Percentiles rank a stretch among this genome's conserved stretches.
Evolutionary conservation across 2,888 invertebrate species (phyloP).

Genomic region (Byasa hedistus): DNA sequence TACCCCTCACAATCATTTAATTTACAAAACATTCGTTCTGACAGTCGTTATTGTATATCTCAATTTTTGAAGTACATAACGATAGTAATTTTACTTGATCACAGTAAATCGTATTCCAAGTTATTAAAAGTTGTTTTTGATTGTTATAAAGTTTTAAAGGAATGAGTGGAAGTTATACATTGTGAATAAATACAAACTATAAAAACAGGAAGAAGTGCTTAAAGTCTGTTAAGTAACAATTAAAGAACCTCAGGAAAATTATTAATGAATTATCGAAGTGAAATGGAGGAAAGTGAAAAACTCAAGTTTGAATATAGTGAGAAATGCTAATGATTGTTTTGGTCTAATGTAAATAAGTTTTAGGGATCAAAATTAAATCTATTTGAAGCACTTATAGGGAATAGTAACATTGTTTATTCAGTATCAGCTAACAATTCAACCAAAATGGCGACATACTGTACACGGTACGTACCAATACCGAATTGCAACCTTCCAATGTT

Average conservation of each 20-base stretch:
- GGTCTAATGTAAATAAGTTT: too few species aligned
- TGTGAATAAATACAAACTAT: background rate
- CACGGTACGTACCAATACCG: constrained; percentile 34
- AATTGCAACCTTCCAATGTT: constrained; percentile 33
- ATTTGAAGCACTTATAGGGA: too few species aligned
- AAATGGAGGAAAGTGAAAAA: too few species aligned
- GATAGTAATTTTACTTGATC: constrained; percentile 36
- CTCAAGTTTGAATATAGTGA: too few species aligned
- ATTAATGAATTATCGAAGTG: background rate
- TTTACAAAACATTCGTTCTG: too few species aligned
- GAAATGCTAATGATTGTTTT: too few species aligned
- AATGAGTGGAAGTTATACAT: background rate
- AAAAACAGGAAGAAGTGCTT: background rate
- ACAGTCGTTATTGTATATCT: too few species aligned
- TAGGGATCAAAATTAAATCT: too few species aligned
- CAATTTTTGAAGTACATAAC: constrained; percentile 19
- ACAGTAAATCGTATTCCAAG: background rate
- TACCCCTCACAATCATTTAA: too few species aligned
- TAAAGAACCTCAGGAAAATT: background rate
- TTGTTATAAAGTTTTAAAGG: background rate
- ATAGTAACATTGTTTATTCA: too few species aligned
- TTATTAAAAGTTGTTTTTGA: background rate
- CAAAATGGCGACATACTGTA: constrained; percentile 36
- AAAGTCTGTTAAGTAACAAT: background rate
- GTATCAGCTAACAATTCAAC: background rate